Evolutionary conservation across 2,888 invertebrate genomes (phyloP), one percentile per base, ranked within the genome.

Genomic region (Brachynemurus nebulosus): DNA sequence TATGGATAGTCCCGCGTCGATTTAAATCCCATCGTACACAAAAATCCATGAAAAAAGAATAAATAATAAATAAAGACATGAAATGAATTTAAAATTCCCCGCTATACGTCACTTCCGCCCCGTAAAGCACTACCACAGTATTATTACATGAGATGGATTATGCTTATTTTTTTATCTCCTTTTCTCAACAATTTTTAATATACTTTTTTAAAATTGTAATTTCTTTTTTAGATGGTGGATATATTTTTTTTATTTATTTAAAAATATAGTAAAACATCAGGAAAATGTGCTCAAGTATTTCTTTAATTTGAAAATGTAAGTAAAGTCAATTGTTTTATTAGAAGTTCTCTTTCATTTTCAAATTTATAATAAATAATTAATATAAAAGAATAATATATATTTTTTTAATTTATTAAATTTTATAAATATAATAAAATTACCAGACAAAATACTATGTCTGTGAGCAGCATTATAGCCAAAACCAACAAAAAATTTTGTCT

Each of bases 41-140:
- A 65, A 65, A 65, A 65, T 65, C 64, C 63, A 65, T 65, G 64
- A 62, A 66, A 63, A 65, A 63, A 61, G 64, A 64, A 65, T 65
- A 64, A 65, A 66, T 64, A 64, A 63, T 64, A 61, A 57, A 55
- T 52, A 46, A 39, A 36, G 42, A 40, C 40, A 45, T 45, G 40
- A 40, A 45, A 40, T 40, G 45, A 39, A 45, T 45, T 45, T 45
- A 34, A 42, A 42, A 42, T 20, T 42, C 30, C 30, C 30, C 30
- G 30, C 30, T 30, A 7, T 11, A 30, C n/a, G 11, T 11, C 30
- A 6, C 30, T 30, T 12, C 30, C 30, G 14, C 4, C 30, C n/a
- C n/a, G n/a, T n/a, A n/a, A n/a, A n/a, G n/a, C n/a, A 30, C 30
- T 27, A 27, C 27, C n/a, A n/a, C n/a, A n/a, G n/a, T n/a, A n/a